Evolutionary conservation across 2,888 invertebrate genomes (phyloP).

Genomic region (Harmothoe impar): DNA sequence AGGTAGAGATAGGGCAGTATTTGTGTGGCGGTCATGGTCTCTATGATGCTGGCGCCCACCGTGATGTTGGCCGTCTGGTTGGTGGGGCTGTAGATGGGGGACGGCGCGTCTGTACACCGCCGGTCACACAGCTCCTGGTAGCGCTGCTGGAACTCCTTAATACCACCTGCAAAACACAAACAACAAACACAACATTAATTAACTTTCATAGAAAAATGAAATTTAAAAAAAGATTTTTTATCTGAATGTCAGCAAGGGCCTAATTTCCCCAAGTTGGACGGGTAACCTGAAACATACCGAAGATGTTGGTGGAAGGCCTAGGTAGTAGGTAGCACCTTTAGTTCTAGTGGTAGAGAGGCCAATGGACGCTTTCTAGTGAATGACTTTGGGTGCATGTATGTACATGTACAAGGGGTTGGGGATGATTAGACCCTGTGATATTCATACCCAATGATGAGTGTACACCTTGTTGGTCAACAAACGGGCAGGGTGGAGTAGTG

Average conservation of each 20-base stretch:
- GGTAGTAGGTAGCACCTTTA: no score
- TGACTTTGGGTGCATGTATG: no score
- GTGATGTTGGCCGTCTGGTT: constrained; percentile 77
- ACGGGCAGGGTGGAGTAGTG: background rate
- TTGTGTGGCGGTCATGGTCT: constrained; percentile 90
- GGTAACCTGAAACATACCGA: no score
- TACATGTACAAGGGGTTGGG: no score
- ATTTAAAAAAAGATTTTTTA: no score
- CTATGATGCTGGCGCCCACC: constrained; percentile 85
- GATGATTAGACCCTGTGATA: no score
- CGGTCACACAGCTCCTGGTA: constrained; percentile 66
- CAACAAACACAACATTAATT: background rate
- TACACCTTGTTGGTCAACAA: constrained; percentile 2
- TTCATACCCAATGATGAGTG: background rate
- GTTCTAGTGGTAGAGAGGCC: no score
- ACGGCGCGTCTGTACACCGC: constrained; percentile 45
- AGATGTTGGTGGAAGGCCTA: no score
- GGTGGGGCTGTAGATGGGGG: constrained; percentile 85
- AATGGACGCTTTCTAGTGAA: no score
- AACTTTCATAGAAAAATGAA: background rate
- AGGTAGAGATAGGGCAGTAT: constrained; percentile 92
- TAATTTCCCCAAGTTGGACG: no score
- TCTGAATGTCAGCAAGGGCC: no score
- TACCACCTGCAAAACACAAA: constrained; percentile 67
- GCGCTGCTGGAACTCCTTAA: constrained; percentile 68